Conservation (phyloP, 2,888 invertebrate genomes). For the Epirrhoe alternata region DNA sequence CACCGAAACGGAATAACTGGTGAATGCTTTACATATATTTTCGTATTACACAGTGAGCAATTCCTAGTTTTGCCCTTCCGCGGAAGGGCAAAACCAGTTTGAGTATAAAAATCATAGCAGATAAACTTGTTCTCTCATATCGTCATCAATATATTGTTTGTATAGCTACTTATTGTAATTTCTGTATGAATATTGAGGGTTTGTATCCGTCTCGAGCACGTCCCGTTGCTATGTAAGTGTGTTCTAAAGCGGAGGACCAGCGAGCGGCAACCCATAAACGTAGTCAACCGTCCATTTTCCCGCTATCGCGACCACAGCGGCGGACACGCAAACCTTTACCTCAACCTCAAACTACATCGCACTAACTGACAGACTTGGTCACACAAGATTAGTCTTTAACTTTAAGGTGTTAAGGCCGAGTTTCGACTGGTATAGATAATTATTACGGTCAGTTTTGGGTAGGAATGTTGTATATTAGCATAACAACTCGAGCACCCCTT, state of each 20-base stretch:
- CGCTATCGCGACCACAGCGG: conserved; percentile 76
- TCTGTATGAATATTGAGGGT: background rate
- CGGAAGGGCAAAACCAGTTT: too few species aligned
- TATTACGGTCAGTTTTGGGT: conserved; percentile 42
- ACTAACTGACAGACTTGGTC: conserved; percentile 38
- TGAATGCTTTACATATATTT: too few species aligned
- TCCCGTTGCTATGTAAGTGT: conserved; percentile 46
- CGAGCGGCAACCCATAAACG: conserved; percentile 78
- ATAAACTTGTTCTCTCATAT: background rate
- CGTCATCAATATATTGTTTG: background rate
- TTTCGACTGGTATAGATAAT: conserved; percentile 34
- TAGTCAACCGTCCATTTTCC: conserved; percentile 84
- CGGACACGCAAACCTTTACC: conserved; percentile 72
- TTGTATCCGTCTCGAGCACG: conserved; percentile 21
- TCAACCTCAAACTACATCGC: conserved; percentile 37
- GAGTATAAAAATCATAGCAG: background rate
- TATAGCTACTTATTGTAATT: background rate
- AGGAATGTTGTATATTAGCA: conserved; percentile 69
- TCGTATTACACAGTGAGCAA: too few species aligned
- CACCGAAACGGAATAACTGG: conserved; percentile 13
- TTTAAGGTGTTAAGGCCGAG: conserved; percentile 29
- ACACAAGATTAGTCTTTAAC: conserved; percentile 32
- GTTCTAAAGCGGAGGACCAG: conserved; percentile 74
- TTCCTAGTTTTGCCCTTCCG: too few species aligned
- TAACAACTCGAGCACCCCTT: conserved; percentile 82